A percentile compares a stretch with the other conserved stretches of the same genome.
These are phyloP conservation scores for Pangasius djambal DNA, from an alignment of 2,797 vertebrate genomes.

Conservation along the genomic window DNA sequence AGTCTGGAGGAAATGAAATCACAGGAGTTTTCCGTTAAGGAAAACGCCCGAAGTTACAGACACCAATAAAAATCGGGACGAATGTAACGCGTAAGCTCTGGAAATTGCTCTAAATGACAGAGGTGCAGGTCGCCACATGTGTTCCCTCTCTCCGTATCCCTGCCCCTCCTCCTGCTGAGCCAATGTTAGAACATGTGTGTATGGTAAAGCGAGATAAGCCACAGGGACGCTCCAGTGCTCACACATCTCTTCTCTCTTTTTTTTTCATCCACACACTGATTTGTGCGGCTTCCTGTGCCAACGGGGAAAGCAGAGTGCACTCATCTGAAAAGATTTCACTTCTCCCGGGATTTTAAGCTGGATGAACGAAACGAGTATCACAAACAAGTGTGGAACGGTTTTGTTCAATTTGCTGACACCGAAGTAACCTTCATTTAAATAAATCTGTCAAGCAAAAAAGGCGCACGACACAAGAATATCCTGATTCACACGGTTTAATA, in stretches of 20 bases:
- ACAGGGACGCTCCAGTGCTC: constrained; percentile 18
- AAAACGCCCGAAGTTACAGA: background rate
- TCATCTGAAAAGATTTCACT: constrained; percentile 10
- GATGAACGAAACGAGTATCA: background rate
- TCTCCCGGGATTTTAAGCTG: background rate
- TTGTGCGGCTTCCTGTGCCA: background rate
- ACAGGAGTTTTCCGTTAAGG: background rate
- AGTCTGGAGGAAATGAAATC: background rate
- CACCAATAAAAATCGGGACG: background rate
- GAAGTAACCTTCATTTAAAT: background rate
- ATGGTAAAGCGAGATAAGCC: constrained; percentile 21
- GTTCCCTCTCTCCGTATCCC: background rate
- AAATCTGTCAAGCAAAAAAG: background rate
- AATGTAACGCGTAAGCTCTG: background rate
- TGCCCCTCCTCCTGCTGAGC: background rate
- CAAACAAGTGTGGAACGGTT: background rate
- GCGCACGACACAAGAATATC: background rate
- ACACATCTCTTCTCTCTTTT: background rate
- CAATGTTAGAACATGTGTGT: background rate
- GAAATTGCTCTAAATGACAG: constrained; percentile 11
- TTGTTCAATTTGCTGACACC: background rate
- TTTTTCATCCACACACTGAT: background rate
- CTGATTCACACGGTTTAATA: background rate
- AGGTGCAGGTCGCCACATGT: background rate
- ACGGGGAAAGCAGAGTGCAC: background rate